Conservation (phyloP, 2,113 vertebrate genomes). For the Dasyurus viverrinus region DNA sequence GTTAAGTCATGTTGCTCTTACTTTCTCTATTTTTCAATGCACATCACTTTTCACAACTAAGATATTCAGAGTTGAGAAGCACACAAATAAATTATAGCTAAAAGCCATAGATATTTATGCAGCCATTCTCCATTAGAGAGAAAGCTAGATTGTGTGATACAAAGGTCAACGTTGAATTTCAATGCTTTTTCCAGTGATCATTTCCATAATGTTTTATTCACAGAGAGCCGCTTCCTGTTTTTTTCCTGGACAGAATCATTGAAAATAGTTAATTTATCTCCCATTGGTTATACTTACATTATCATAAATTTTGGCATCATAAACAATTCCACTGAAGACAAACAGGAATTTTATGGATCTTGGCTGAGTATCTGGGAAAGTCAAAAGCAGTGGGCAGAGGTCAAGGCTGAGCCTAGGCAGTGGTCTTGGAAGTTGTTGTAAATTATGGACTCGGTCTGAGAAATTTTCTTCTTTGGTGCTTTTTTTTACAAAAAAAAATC, state of each 20-base stretch:
- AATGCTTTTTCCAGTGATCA: neutral
- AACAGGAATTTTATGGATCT: rapidly evolving
- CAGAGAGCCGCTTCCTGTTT: slow-evolving; percentile 58
- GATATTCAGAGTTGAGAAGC: neutral
- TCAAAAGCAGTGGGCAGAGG: neutral
- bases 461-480: neutral
- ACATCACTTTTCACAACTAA: neutral
- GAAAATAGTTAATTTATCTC: slow-evolving; percentile 45
- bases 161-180: slow-evolving; percentile 53
- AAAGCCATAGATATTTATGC: rapidly evolving
- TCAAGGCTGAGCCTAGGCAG: slow-evolving; percentile 33
- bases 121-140: neutral
- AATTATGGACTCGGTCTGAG: slow-evolving; percentile 21
- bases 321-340: slow-evolving; percentile 41
- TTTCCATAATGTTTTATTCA: slow-evolving; percentile 60
- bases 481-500: slow-evolving; percentile 44
- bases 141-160: neutral
- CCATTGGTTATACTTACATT: slow-evolving; percentile 45
- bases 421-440: slow-evolving; percentile 8
- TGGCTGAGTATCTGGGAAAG: slow-evolving; percentile 38
- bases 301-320: slow-evolving; percentile 50
- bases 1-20: neutral
- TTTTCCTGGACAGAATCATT: slow-evolving; percentile 53
- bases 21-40: neutral
- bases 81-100: neutral